Conservation (phyloP, 2,888 invertebrate genomes). For the Spodoptera exigua region DNA sequence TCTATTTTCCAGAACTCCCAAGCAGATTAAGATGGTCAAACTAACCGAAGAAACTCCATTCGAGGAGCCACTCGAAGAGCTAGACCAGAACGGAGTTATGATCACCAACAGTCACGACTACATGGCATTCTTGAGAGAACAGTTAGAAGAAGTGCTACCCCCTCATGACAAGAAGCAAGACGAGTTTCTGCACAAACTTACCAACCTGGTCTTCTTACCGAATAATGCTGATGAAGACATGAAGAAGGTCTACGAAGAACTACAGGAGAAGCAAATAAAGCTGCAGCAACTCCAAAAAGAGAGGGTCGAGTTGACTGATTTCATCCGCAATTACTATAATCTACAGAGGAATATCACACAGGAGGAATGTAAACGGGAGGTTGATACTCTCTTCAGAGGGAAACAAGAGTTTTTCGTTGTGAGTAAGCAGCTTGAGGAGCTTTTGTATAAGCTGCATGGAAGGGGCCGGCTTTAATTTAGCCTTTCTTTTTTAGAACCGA, state of each 20-base stretch:
- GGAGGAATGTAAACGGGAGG: not conserved
- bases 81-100: not conserved
- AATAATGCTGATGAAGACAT: not conserved
- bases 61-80: too few species aligned
- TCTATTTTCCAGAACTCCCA: too few species aligned
- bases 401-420: slow-evolving; percentile 7
- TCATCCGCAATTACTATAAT: slow-evolving; percentile 13
- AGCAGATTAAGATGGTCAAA: too few species aligned
- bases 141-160: slow-evolving; percentile 13
- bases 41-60: too few species aligned
- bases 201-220: slow-evolving; percentile 3
- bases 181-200: slow-evolving; percentile 10
- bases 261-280: not conserved
- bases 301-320: not conserved
- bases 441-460: slow-evolving; percentile 10
- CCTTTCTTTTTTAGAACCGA: not conserved
- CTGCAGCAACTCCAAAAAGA: not conserved
- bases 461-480: not conserved
- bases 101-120: not conserved
- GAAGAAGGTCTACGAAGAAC: slow-evolving; percentile 1
- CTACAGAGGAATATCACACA: not conserved
- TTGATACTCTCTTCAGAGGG: slow-evolving; percentile 9
- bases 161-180: slow-evolving; percentile 21
- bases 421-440: slow-evolving; percentile 6
- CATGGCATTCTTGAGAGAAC: slow-evolving; percentile 6